Evolutionary conservation across 2,888 invertebrate genomes (phyloP), one percentile per base, ranked within the genome.

Genomic region (Clusia tigrina): DNA sequence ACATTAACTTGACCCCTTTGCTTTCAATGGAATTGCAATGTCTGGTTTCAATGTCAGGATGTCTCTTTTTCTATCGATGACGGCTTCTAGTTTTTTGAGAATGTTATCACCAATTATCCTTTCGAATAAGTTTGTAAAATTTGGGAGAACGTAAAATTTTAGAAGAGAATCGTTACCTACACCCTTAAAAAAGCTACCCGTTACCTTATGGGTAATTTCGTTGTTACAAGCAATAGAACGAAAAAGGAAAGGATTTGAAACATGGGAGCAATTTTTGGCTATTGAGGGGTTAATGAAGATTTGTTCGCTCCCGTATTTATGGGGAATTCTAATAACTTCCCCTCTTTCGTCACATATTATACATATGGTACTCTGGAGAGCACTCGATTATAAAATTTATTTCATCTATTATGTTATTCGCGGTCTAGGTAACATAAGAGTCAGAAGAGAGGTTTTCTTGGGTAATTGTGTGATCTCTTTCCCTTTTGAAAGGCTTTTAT

Each of bases 281-380:
- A 0, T 2, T 15, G 15, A 24, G 25, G 24, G 12, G 24, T 25
- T 53, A 23, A 15, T 22, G 25, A 26, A 32, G 18, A 26, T 54
- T 54, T 25, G 12, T 24, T 54, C 2, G 54, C 54, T 17, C 25
- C 54, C 2, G 54, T 54, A 18, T 54, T 32, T 10, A 54, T 32
- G 17, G 32, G 15, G 15, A 54, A 54, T n/a, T 12, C 1, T 1
- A 54, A 22, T 9, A 12, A 26, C 3, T 2, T 53, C 15, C 57
- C 57, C 32, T 53, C 54, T 12, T 17, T 2, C 1, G 48, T 48
- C 18, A n/a, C n/a, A 24, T 61, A 64, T 22, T 52, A 54, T 61
- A 64, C 37, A 48, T 64, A 61, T 58, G 61, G 58, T 46, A 64
- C 57, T 54, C 58, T 58, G 58, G 51, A 64, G 25, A 12, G 32